Evolutionary conservation across 2,888 invertebrate species (phyloP).

Genomic region (Linnaemya tessellans): DNA sequence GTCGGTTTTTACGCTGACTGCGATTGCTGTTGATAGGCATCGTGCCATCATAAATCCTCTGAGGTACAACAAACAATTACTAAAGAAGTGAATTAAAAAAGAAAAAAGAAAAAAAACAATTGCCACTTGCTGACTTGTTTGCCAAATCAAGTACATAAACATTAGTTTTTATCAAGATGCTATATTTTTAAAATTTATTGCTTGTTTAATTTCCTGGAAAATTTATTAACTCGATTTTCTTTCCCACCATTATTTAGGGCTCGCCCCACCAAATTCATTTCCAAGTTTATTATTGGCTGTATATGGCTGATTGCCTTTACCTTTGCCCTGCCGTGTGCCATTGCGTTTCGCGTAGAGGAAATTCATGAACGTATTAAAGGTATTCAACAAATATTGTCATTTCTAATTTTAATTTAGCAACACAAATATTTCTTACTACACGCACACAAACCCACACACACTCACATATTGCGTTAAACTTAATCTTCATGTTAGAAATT

Average conservation of each 20-base stretch:
- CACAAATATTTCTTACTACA: neutral
- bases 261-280: conserved; percentile 88
- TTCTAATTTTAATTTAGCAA: no score
- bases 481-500: neutral
- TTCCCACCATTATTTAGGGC: conserved; percentile 84
- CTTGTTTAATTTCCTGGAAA: neutral
- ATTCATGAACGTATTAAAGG: conserved; percentile 80
- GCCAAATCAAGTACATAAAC: neutral
- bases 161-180: no score
- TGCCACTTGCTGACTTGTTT: no score
- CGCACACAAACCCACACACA: neutral
- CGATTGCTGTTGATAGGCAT: conserved; percentile 93
- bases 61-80: conserved; percentile 84
- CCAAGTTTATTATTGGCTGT: conserved; percentile 88
- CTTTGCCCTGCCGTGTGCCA: conserved; percentile 87
- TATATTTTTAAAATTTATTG: neutral
- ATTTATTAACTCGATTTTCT: neutral
- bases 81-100: neutral
- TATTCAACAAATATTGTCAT: conserved; percentile 61
- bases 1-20: conserved; percentile 94
- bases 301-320: conserved; percentile 89
- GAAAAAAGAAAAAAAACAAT: neutral
- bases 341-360: conserved; percentile 82
- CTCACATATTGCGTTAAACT: neutral
- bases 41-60: conserved; percentile 90